These are phyloP conservation scores for Grus americana DNA, from an alignment of 2,113 vertebrate genomes.

Conservation along the genomic window DNA sequence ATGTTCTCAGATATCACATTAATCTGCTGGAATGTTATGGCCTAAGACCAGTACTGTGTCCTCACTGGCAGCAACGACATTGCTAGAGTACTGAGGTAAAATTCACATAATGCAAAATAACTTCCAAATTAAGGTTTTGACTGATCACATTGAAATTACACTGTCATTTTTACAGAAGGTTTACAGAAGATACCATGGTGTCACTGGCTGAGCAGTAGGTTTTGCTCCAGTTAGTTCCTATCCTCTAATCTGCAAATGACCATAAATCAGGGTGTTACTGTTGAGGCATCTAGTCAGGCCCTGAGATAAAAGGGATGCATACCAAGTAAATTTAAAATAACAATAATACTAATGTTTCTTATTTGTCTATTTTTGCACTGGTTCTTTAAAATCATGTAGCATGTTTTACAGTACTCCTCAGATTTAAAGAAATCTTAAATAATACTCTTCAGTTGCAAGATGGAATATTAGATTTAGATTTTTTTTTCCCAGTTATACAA, in stretches of 20 bases:
- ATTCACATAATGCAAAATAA: background rate
- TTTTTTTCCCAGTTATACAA: background rate
- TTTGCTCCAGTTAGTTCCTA: background rate
- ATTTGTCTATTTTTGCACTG: background rate
- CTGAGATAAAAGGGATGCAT: background rate
- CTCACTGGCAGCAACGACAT: background rate
- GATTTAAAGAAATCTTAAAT: background rate
- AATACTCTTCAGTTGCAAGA: background rate
- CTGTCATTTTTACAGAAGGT: background rate
- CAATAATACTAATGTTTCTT: background rate
- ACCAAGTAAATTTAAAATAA: background rate
- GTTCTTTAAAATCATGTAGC: background rate
- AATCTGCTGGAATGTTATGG: background rate
- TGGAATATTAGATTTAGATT: background rate
- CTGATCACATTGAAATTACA: background rate
- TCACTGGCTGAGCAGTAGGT: background rate
- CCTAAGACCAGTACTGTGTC: background rate
- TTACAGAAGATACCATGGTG: background rate
- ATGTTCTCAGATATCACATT: background rate
- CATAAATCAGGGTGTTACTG: background rate
- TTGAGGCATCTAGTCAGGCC: background rate
- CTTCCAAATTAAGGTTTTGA: background rate
- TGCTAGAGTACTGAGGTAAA: background rate
- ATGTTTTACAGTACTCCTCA: background rate
- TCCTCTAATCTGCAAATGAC: background rate